Conservation (phyloP, 2,888 invertebrate species). For the Caenorhabditis sp. region DNA sequence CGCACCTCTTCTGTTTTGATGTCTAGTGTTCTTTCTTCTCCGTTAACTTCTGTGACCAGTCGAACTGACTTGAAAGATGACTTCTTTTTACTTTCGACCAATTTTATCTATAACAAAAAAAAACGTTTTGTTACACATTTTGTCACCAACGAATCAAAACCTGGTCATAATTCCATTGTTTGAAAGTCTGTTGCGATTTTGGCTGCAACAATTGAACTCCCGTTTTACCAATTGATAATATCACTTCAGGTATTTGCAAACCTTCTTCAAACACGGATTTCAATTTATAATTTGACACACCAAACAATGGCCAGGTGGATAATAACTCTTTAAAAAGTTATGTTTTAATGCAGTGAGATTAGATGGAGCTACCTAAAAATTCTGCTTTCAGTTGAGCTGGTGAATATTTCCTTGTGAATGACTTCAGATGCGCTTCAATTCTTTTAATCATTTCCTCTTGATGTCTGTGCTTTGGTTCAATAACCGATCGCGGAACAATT, state of each 20-base stretch:
- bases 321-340: conserved; percentile 79
- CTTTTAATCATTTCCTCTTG: conserved; percentile 52
- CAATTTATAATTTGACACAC: conserved; percentile 89
- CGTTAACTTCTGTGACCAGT: conserved; percentile 18
- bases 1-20: conserved; percentile 37
- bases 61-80: conserved; percentile 29
- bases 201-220: conserved; percentile 40
- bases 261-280: conserved; percentile 29
- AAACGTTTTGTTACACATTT: neutral
- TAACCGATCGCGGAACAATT: conserved; percentile 30
- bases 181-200: conserved; percentile 33
- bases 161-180: conserved; percentile 38
- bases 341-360: conserved; percentile 11
- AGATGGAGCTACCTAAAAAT: conserved; percentile 46
- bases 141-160: conserved; percentile 7
- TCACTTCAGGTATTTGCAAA: conserved; percentile 33
- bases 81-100: conserved; percentile 36
- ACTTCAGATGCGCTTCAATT: conserved; percentile 48
- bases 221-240: conserved; percentile 39
- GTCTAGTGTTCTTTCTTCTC: conserved; percentile 26
- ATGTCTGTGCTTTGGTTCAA: conserved; percentile 35
- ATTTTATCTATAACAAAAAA: conserved; percentile 28
- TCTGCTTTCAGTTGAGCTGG: conserved; percentile 49
- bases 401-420: conserved; percentile 32
- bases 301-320: conserved; percentile 93